Evolutionary conservation across 2,797 vertebrate species (phyloP), one percentile per base, ranked within the genome.

Genomic region (Epinephelus awoara): DNA sequence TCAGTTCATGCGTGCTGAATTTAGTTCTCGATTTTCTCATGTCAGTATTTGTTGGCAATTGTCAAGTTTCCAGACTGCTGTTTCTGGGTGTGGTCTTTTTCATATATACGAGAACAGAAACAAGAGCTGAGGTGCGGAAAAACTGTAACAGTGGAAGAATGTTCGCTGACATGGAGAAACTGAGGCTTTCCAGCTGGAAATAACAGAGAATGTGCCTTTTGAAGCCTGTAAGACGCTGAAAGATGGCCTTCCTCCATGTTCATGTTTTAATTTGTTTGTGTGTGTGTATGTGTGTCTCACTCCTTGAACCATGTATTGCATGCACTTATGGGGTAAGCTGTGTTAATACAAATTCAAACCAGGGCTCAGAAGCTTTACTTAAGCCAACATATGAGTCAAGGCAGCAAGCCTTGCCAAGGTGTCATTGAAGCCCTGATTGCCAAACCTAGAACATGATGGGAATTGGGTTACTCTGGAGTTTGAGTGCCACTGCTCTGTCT

Each of bases 111-210:
- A 87, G 74, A 85, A 74, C 38, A 76, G 71, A 81, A 86, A 85
- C 51, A 75, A 91, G 66, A 83, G 78, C 76, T 68, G 75, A 83
- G 83, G 75, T 87, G 75, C 14, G 70, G 88, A 85, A 93, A 91
- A 92, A 71, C 42, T 76, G 56, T 84, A 90, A 92, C 74, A 88
- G 71, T 84, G 67, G 61, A 89, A 83, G 87, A 95, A 93, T 93
- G 91, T 86, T 85, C 79, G 83, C 84, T 87, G 82, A 86, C 82
- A 85, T 75, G 44, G 75, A 90, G 72, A 82, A 79, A 92, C 71
- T 82, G 67, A 89, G 71, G 73, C 55, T 82, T 82, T 86, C 75
- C 82, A 88, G 86, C 89, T 92, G 85, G 83, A 90, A 87, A 80
- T 79, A 74, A 70, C 58, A 58, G 67, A 52, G 61, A 71, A 55